A percentile compares a stretch with the other conserved stretches of the same genome.
Evolutionary conservation across 2,888 invertebrate genomes (phyloP).

Genomic region (Gibbula magus): DNA sequence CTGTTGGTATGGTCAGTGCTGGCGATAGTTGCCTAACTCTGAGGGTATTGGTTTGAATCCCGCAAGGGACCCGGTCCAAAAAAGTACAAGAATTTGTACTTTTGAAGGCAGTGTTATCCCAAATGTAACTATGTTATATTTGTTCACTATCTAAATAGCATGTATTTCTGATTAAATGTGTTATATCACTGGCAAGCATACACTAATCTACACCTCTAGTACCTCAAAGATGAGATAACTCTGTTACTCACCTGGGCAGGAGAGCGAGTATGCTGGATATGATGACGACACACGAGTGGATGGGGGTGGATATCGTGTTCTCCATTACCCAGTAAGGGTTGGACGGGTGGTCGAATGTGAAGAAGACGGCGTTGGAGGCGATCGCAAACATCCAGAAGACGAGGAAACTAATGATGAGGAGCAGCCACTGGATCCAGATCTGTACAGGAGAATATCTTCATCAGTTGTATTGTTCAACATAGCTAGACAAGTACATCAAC

Average conservation of each 20-base stretch:
- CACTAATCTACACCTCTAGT: no score
- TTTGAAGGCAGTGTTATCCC: no score
- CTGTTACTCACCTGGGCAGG: conserved; percentile 61
- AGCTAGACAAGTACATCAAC: no score
- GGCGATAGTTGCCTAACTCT: no score
- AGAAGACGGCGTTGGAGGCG: conserved; percentile 88
- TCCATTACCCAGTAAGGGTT: conserved; percentile 92
- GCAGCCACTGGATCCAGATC: conserved; percentile 69
- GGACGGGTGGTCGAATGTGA: conserved; percentile 87
- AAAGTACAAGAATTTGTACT: no score
- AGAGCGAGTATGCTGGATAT: conserved; percentile 85
- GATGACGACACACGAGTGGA: conserved; percentile 88
- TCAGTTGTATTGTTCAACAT: not conserved
- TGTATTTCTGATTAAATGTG: no score
- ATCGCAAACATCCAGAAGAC: conserved; percentile 89
- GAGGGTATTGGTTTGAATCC: no score
- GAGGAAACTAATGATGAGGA: conserved; percentile 81
- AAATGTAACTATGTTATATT: no score
- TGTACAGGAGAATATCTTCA: conserved; percentile 39
- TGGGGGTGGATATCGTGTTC: conserved; percentile 83
- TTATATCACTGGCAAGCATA: no score
- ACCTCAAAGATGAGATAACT: not conserved
- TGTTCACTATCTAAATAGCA: no score
- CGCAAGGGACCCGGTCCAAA: no score
- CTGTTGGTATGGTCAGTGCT: no score